Evolutionary conservation across 2,113 vertebrate species (phyloP).

Genomic region (Pelobates fuscus): DNA sequence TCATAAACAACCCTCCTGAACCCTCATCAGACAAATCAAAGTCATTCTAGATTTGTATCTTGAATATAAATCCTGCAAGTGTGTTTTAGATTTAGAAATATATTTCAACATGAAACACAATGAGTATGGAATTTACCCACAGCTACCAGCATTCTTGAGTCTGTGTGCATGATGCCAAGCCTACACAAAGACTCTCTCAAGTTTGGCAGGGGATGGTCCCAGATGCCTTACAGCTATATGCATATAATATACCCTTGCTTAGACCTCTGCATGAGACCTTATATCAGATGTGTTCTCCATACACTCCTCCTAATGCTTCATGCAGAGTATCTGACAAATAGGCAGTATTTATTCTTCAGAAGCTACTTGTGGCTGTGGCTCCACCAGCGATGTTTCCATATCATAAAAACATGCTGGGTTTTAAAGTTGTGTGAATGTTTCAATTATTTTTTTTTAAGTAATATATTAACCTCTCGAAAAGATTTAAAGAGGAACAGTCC

Average conservation of each 20-base stretch:
- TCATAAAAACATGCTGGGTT: too few relatives aligned
- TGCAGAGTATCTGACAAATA: conserved; percentile 14
- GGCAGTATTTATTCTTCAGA: conserved; percentile 1
- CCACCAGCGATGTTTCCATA: background rate
- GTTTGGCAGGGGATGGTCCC: conserved; percentile 37
- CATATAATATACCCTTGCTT: conserved; percentile 49
- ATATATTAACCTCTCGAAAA: too few relatives aligned
- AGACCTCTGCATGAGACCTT: conserved; percentile 40
- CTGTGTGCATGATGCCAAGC: conserved; percentile 48
- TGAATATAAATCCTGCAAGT: background rate
- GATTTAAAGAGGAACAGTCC: too few relatives aligned
- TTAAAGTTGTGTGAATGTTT: too few relatives aligned
- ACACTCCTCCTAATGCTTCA: conserved; percentile 50
- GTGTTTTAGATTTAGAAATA: background rate
- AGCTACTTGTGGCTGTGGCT: background rate
- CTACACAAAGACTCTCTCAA: conserved; percentile 41
- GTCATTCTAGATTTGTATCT: background rate
- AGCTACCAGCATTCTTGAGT: conserved; percentile 45
- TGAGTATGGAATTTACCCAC: conserved; percentile 25
- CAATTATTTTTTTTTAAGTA: too few relatives aligned
- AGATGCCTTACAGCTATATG: conserved; percentile 41
- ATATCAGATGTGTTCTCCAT: conserved; percentile 46
- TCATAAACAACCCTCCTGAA: too few relatives aligned
- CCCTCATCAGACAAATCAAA: background rate
- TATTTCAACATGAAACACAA: background rate